These are phyloP conservation scores for Aphaenogaster ashmeadi DNA, from an alignment of 1,140 invertebrate species.

Conservation along the genomic window DNA sequence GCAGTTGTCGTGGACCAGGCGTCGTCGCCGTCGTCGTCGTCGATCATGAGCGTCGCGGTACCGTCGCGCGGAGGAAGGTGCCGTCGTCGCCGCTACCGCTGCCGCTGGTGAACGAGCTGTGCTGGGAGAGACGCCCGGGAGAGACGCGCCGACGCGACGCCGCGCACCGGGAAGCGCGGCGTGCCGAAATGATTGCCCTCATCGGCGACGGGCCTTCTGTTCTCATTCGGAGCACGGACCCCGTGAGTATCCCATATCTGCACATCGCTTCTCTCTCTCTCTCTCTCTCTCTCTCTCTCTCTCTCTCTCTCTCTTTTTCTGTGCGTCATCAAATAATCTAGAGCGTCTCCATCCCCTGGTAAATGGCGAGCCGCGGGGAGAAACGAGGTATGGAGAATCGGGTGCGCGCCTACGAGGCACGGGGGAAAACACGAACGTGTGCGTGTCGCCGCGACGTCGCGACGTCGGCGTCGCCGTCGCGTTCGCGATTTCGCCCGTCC, in stretches of 20 bases:
- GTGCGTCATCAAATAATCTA: background rate
- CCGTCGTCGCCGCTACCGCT: background rate
- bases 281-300: background rate
- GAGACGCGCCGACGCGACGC: constrained; percentile 35
- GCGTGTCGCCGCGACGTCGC: constrained; percentile 12
- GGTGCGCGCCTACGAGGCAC: background rate
- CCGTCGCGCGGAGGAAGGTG: constrained; percentile 35
- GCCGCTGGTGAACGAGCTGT: constrained; percentile 45
- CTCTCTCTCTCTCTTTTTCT: background rate
- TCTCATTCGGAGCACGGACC: constrained; percentile 73
- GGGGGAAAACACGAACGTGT: background rate
- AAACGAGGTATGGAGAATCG: background rate
- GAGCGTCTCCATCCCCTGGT: background rate
- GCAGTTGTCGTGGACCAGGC: background rate
- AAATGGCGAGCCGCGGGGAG: background rate
- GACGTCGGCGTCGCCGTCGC: constrained; percentile 56
- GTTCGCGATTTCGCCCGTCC: constrained; percentile 55
- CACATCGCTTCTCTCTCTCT: background rate
- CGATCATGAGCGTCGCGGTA: constrained; percentile 58
- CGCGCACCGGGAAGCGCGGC: constrained; percentile 56
- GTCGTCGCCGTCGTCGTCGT: constrained; percentile 17
- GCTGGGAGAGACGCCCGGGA: background rate
- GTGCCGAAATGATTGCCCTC: constrained; percentile 77
- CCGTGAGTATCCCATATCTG: constrained; percentile 78
- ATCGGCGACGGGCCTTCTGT: constrained; percentile 76